Evolutionary conservation across 2,888 invertebrate genomes (phyloP).

Genomic region (Flexamia atlantica): DNA sequence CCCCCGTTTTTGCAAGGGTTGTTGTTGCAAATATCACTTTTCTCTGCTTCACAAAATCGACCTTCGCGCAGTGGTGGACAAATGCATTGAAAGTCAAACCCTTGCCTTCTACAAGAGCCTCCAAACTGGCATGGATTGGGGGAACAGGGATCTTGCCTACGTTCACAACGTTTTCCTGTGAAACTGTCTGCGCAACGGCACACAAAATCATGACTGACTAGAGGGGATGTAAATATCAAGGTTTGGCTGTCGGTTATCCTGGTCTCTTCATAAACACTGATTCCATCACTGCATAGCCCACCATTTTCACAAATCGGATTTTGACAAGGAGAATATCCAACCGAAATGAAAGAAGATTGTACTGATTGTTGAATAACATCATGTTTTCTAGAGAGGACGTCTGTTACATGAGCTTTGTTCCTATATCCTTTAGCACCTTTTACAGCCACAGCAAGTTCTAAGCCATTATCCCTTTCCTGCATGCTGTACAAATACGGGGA

Average conservation of each 20-base stretch:
- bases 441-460: conserved; percentile 86
- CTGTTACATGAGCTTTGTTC: conserved; percentile 81
- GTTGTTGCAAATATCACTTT: conserved; percentile 89
- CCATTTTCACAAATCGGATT: conserved; percentile 86
- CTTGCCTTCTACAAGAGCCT: conserved; percentile 90
- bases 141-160: conserved; percentile 93
- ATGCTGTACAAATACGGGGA: conserved; percentile 85
- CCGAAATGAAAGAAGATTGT: conserved; percentile 79
- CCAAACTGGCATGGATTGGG: conserved; percentile 93
- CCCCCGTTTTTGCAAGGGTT: conserved; percentile 95
- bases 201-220: conserved; percentile 85
- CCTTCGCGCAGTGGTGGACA: conserved; percentile 90
- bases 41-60: conserved; percentile 89
- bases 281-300: conserved; percentile 85
- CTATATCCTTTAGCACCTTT: conserved; percentile 79
- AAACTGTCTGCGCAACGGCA: conserved; percentile 92
- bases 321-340: conserved; percentile 89
- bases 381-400: conserved; percentile 82
- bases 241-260: conserved; percentile 89
- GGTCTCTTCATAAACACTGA: conserved; percentile 83
- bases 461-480: conserved; percentile 80
- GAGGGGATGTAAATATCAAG: conserved; percentile 90
- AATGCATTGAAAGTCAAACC: conserved; percentile 87
- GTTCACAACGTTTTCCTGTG: conserved; percentile 89
- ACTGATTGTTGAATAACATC: conserved; percentile 81